Percentiles rank a stretch among this genome's conserved stretches.
phyloP scores from a whole-genome alignment of 2,888 invertebrate genomes.

The Baronia brevicornis region DNA sequence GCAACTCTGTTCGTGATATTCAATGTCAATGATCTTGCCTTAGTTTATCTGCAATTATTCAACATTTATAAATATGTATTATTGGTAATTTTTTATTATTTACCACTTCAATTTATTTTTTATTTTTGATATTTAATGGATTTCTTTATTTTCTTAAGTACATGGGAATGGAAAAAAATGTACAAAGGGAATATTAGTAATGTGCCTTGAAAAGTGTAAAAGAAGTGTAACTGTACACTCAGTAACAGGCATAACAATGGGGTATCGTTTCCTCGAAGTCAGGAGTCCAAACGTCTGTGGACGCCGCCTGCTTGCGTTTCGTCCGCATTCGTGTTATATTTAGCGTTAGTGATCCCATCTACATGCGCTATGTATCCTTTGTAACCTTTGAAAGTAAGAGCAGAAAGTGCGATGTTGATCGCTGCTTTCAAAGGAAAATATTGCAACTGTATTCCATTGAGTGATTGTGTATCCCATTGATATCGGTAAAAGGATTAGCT shows the following conservation, averaged over 20 bases:
- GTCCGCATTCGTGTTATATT: conserved; percentile 56
- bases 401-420: conserved; percentile 23
- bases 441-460: neutral
- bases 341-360: conserved; percentile 69
- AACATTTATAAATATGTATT: no score
- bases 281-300: conserved; percentile 32
- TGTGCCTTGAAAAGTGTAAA: conserved; percentile 41
- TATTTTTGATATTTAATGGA: no score
- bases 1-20: no score
- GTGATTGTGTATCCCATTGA: no score
- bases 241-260: conserved; percentile 67
- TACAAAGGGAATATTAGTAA: conserved; percentile 57
- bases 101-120: no score
- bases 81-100: no score
- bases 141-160: no score
- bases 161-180: conserved; percentile 23
- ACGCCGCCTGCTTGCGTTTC: conserved; percentile 51
- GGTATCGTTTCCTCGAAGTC: conserved; percentile 61
- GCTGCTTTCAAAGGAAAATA: neutral
- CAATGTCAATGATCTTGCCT: no score
- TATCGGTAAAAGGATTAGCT: no score
- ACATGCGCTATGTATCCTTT: conserved; percentile 31
- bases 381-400: conserved; percentile 48
- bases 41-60: no score
- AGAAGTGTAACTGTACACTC: conserved; percentile 64